phyloP scores from a whole-genome alignment of 2,888 invertebrate genomes.

The Troides oblongomaculatus region DNA sequence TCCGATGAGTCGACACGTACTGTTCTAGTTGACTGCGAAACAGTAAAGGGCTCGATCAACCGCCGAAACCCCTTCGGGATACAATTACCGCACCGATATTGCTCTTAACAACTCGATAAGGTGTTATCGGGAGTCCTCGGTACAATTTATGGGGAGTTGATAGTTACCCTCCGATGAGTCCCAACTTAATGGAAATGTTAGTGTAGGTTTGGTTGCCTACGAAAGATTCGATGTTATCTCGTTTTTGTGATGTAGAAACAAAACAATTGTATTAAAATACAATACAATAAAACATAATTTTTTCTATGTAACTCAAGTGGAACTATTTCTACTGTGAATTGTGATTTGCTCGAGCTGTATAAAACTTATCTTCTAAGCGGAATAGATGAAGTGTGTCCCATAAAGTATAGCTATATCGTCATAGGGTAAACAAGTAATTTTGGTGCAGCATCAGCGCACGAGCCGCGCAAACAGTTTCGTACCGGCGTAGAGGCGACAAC shows the following conservation, averaged over 20 bases:
- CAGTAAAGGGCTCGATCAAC: conserved; percentile 55
- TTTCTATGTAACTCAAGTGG: too few species aligned
- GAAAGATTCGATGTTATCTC: conserved; percentile 1
- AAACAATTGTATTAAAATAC: too few species aligned
- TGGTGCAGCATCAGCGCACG: background rate
- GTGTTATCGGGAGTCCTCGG: conserved; percentile 65
- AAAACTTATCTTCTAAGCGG: too few species aligned
- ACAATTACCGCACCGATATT: conserved; percentile 68
- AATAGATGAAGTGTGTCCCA: too few species aligned
- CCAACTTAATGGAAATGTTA: conserved; percentile 32
- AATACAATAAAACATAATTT: too few species aligned
- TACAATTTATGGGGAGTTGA: conserved; percentile 70
- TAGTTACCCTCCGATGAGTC: conserved; percentile 62
- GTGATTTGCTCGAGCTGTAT: background rate
- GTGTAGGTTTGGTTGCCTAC: conserved; percentile 25
- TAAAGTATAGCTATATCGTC: background rate
- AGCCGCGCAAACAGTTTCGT: background rate
- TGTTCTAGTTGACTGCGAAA: conserved; percentile 18
- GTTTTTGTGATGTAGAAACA: too few species aligned
- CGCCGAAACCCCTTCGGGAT: conserved; percentile 54
- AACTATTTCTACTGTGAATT: background rate
- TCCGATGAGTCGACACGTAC: conserved; percentile 3
- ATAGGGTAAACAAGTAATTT: background rate
- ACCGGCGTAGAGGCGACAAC: background rate
- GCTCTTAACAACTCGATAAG: conserved; percentile 70